phyloP scores from a whole-genome alignment of 2,797 vertebrate species.

The Lindbergichthys nudifrons region DNA sequence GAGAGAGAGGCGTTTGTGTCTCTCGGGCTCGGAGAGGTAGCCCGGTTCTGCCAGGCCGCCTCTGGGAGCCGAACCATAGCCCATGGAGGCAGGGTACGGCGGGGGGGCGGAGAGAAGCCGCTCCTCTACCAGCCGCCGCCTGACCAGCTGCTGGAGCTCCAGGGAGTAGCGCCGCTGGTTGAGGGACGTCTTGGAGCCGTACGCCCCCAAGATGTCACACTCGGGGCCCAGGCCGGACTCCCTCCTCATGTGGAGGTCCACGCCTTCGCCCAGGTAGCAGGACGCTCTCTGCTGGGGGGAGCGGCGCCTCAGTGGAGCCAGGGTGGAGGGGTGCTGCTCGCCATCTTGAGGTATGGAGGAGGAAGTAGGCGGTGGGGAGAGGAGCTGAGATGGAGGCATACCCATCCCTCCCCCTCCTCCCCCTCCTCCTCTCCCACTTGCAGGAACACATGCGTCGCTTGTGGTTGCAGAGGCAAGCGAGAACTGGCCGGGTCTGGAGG shows the following conservation, averaged over 20 bases:
- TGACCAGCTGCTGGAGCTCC: conserved; percentile 86
- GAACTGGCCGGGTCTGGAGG: conserved; percentile 78
- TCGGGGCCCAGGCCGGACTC: conserved; percentile 78
- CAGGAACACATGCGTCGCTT: conserved; percentile 72
- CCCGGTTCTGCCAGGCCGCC: conserved; percentile 72
- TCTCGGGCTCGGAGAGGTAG: conserved; percentile 80
- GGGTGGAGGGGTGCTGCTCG: conserved; percentile 76
- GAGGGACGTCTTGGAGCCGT: conserved; percentile 75
- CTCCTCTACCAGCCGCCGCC: conserved; percentile 76
- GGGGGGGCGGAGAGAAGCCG: conserved; percentile 76
- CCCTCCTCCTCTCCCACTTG: conserved; percentile 61
- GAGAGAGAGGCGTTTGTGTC: conserved; percentile 88
- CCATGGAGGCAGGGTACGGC: conserved; percentile 62
- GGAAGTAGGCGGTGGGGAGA: conserved; percentile 61
- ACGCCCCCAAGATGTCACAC: conserved; percentile 67
- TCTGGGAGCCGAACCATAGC: conserved; percentile 71
- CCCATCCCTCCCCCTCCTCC: conserved; percentile 64
- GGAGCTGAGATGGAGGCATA: conserved; percentile 70
- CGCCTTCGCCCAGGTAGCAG: conserved; percentile 79
- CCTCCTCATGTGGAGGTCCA: conserved; percentile 77
- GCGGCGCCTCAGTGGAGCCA: conserved; percentile 82
- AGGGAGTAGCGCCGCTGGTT: conserved; percentile 85
- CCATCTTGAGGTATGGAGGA: conserved; percentile 75
- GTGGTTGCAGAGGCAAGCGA: conserved; percentile 72
- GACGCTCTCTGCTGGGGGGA: conserved; percentile 82